Evolutionary conservation across 2,888 invertebrate species (phyloP), one percentile per base, ranked within the genome.

Genomic region (Lobophora halterata): DNA sequence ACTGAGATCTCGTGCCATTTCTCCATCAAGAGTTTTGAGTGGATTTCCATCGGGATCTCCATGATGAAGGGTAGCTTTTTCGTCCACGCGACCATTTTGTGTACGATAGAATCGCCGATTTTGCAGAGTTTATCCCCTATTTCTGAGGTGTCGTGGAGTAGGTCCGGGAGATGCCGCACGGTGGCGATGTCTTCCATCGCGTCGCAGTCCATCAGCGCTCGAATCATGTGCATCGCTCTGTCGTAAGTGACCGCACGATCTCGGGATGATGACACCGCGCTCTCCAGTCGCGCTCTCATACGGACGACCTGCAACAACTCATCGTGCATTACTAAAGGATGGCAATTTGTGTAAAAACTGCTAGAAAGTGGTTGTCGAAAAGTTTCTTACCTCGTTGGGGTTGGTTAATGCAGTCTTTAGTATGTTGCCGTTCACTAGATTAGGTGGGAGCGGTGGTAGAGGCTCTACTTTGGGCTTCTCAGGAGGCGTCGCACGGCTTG

Each of bases 71-170:
- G 98, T 81, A 99, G 88, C 86, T 97, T 93, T 85, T 98, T 98
- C 66, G 98, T 98, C 99, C 99, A 99, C 82, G 97, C 97, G 56
- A 99, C 98, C 88, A 99, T 91, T 88, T 98, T 97, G 89, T 96
- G 97, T 40, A 99, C 98, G 68, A 99, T 98, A 56, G 97, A 97
- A 88, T 99, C 98, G 32, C 98, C 98, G 70, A 98, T 96, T 83
- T 95, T 95, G 89, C 97, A 97, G 61, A 98, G 90, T 79, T 95
- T 97, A 78, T 96, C 95, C 65, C 94, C 96, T 65, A 96, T 92
- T 83, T 96, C 96, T 58, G 96, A 94, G 72, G 96, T 95, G 78
- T 95, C 95, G 79, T 96, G 95, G 58, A 97, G 90, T 70, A 96
- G 91, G 81, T 95, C 96, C 66, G 96, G 95, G 81, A 97, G 90